Evolutionary conservation across 2,113 vertebrate species (phyloP).

Genomic region (Condylura cristata): DNA sequence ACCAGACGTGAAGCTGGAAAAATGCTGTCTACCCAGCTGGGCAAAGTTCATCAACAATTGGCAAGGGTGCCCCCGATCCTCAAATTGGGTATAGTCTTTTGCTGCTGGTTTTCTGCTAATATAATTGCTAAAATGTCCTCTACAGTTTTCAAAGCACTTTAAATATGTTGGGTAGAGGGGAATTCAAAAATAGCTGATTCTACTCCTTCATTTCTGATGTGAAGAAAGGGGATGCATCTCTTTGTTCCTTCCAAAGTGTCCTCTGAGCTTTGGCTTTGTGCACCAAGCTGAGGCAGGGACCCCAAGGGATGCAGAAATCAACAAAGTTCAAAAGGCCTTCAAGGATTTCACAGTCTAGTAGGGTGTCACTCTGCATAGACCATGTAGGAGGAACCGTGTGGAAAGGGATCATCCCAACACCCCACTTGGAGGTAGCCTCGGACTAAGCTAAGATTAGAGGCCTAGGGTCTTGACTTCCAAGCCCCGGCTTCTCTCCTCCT

Average conservation of each 20-base stretch:
- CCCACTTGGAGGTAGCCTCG: not conserved
- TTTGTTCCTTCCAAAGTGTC: not conserved
- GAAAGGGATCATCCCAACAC: not conserved
- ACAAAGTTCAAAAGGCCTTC: not conserved
- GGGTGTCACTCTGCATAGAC: too few relatives aligned
- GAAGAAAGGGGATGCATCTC: not conserved
- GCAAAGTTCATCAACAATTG: not conserved
- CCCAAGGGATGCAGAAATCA: not conserved
- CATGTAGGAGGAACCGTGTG: not conserved
- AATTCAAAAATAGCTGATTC: not conserved
- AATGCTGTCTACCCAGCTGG: not conserved
- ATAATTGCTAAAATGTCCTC: not conserved
- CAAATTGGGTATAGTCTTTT: not conserved
- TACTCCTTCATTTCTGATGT: not conserved
- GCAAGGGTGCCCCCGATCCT: accelerated
- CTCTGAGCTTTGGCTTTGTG: not conserved
- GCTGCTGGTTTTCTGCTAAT: not conserved
- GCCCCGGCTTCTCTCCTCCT: not conserved
- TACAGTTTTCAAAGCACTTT: not conserved
- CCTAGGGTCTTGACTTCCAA: not conserved
- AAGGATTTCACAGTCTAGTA: not conserved
- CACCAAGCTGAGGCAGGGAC: not conserved
- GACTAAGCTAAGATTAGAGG: not conserved
- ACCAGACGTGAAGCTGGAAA: not conserved
- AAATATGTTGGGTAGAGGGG: not conserved